Evolutionary conservation across 2,113 vertebrate genomes (phyloP).

Genomic region (Psettodes erumei): DNA sequence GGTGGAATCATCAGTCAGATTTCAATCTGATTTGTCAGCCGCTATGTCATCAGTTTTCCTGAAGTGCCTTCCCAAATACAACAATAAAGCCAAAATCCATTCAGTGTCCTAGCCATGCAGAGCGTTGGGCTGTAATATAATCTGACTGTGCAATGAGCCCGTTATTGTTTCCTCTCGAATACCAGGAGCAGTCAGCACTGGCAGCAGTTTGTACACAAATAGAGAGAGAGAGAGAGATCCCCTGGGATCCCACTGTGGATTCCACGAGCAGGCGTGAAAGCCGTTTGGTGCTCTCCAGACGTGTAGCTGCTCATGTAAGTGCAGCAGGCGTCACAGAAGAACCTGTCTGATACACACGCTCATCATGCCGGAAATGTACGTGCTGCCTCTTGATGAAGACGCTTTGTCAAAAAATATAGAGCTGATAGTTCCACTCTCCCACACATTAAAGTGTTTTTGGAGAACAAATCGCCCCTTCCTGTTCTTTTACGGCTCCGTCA

Average conservation of each 20-base stretch:
- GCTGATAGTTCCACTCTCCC: not conserved
- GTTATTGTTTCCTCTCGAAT: conserved; percentile 74
- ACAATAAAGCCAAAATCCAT: conserved; percentile 46
- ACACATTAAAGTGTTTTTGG: conserved; percentile 43
- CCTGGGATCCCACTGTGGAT: conserved; percentile 68
- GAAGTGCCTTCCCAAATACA: conserved; percentile 49
- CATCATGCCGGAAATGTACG: conserved; percentile 49
- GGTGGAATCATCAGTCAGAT: conserved; percentile 48
- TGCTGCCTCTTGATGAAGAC: conserved; percentile 37
- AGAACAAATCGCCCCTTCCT: conserved; percentile 32
- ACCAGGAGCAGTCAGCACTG: conserved; percentile 68
- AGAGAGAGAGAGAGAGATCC: conserved; percentile 59
- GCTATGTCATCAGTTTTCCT: conserved; percentile 50
- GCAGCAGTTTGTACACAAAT: conserved; percentile 74
- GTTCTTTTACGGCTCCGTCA: conserved; percentile 23
- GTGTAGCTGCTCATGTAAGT: conserved; percentile 33
- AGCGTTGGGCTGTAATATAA: conserved; percentile 64
- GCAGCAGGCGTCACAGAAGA: conserved; percentile 44
- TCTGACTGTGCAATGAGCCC: conserved; percentile 74
- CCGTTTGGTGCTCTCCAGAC: conserved; percentile 54
- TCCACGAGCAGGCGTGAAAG: conserved; percentile 59
- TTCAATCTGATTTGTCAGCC: conserved; percentile 56
- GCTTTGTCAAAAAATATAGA: conserved; percentile 28
- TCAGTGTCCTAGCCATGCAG: conserved; percentile 28
- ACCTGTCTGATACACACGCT: conserved; percentile 58